Percentiles rank a stretch among this genome's conserved stretches.
Conservation (phyloP, 2,797 vertebrate genomes). For the Pipistrellus pipistrellus region DNA sequence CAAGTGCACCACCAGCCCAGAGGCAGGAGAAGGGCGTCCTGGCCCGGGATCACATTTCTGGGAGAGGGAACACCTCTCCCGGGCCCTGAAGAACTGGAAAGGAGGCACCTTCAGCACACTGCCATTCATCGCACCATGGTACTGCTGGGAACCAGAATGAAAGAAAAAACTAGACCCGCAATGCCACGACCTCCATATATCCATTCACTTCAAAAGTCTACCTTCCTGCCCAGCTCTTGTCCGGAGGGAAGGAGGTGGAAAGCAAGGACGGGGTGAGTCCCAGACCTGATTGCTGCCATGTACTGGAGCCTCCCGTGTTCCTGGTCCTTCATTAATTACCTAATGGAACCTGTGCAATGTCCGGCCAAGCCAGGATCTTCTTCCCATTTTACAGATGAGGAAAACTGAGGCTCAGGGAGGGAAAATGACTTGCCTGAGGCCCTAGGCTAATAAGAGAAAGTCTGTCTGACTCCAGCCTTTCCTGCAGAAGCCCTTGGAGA, state of each 20-base stretch:
- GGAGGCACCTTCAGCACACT: background rate
- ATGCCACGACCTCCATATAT: background rate
- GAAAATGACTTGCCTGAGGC: constrained; percentile 56
- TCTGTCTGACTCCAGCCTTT: constrained; percentile 14
- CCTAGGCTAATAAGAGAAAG: constrained; percentile 2
- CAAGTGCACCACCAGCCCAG: background rate
- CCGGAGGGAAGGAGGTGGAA: background rate
- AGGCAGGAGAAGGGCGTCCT: background rate
- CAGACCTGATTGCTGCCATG: background rate
- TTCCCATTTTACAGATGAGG: constrained; percentile 57
- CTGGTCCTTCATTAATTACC: constrained; percentile 51
- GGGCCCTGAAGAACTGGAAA: constrained; percentile 38
- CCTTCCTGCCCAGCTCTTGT: constrained; percentile 41
- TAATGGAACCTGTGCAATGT: constrained; percentile 52
- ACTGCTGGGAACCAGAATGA: background rate
- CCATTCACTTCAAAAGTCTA: background rate
- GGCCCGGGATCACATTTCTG: background rate
- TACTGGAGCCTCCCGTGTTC: background rate
- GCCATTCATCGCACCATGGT: background rate
- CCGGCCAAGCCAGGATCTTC: constrained; percentile 63
- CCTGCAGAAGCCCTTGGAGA: background rate
- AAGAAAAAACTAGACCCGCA: background rate
- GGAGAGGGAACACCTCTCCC: background rate
- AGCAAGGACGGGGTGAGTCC: constrained; percentile 43
- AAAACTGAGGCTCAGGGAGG: constrained; percentile 69